Conservation (phyloP, 1,140 invertebrate genomes). For the Platorchestia sp. region DNA sequence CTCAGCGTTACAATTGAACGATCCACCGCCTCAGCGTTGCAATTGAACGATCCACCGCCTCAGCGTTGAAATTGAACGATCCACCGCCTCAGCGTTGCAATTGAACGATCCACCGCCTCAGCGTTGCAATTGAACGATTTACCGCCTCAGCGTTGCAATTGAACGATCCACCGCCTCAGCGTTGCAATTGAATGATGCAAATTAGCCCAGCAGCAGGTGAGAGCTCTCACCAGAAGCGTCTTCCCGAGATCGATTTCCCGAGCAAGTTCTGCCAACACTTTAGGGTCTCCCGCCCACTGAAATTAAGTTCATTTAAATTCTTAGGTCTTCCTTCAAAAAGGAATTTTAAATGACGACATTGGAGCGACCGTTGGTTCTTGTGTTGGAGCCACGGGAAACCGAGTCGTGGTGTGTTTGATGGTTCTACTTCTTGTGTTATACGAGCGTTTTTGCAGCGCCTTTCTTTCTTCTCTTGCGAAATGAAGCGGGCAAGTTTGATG, state of each 20-base stretch:
- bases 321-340: constrained; percentile 54
- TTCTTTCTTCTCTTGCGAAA: not conserved
- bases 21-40: not conserved
- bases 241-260: constrained; percentile 42
- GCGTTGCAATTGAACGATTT: not conserved
- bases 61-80: not conserved
- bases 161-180: not conserved
- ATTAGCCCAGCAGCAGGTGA: constrained; percentile 19
- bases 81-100: not conserved
- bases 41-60: not conserved
- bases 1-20: not conserved
- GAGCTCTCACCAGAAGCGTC: not conserved
- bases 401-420: not conserved
- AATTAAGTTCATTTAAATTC: constrained; percentile 55
- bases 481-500: not conserved
- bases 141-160: not conserved
- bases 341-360: constrained; percentile 50
- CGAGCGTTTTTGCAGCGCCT: not conserved
- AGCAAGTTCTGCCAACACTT: constrained; percentile 25
- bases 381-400: not conserved
- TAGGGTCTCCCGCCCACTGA: constrained; percentile 44
- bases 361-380: constrained; percentile 21
- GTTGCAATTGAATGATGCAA: constrained; percentile 17
- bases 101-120: not conserved
- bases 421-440: not conserved